Base-by-base conservation (phyloP, 2,888 invertebrate genomes). In the Parasteatoda lunata region DNA sequence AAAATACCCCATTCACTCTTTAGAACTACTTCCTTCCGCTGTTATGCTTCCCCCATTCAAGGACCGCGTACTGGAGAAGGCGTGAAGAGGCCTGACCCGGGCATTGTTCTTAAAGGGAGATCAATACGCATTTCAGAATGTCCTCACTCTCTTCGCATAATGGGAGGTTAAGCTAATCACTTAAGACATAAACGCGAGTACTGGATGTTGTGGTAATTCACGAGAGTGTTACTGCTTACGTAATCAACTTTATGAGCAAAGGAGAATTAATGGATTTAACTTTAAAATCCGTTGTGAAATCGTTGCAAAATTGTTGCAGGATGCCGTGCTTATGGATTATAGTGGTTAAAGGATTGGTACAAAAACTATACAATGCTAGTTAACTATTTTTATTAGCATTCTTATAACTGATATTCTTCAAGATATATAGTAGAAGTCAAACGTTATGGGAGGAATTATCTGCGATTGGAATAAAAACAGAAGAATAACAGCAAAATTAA, bases 11-110 rank as follows among this genome's bases (percentile, higher is more conserved):
- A 66, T 30, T 30, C 72, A 73, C 70, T 65, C 66, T 76, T 68
- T 82, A 11, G 82, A 70, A 82, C 82, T 82, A 82, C 70, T 82
- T 82, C 82, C 82, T 82, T 82, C 82, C 82, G 76, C 76, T 54
- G 65, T 76, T 72, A 49, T 69, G 69, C 51, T 52, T 72, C 66
- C n/a, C 30, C 66, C 72, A 80, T 73, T 80, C 72, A 45, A 48
- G 52, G 30, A 7, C 49, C 45, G 13, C 48, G 11, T 13, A 30
- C 9, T 45, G 49, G 51, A 51, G 64, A 79, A 59, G 52, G 80
- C 52, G 80, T 51, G 72, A 80, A 52, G 51, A 72, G 72, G 73
- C 52, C 30, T 77, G 77, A 77, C 77, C 77, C 30, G 30, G 15
- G 11, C 72, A 73, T 80, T 80, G 80, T 80, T 79, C 70, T 79